Evolutionary conservation across 2,113 vertebrate species (phyloP), one percentile per base, ranked within the genome.

Genomic region (Mastomys natalensis): DNA sequence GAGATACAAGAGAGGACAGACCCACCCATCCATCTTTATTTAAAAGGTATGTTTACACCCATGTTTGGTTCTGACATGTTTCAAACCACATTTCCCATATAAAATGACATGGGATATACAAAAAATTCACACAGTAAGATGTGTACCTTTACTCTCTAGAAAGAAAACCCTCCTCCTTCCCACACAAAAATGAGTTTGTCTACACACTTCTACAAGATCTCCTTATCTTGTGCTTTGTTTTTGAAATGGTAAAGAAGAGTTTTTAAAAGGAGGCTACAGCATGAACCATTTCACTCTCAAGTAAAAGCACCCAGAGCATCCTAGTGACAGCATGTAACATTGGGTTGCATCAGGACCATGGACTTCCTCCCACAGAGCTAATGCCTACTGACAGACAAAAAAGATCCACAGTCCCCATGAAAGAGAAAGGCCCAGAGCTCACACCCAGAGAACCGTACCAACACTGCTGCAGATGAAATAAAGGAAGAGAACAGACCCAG

Each of bases 71-170:
- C 15, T 43, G 43, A n/a, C 21, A 55, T 51, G 34, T 81, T 92
- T 96, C 62, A 87, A 88, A 91, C 70, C 29, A 89, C 10, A 22
- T 21, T 89, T 94, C 51, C 86, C 84, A 12, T 60, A 90, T 8
- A 43, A 19, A 24, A 90, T 77, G 87, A 94, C 43, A 92, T 55
- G 31, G 2, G 10, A 55, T 94, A 40, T 77, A 48, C 19, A 94
- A 45, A 78, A 70, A 78, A 68, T 31, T 89, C 58, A 58, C 7
- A n/a, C 26, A 89, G 58, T 64, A 85, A 45, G 12, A 68, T 2
- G 16, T 16, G 21, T 40, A 51, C 90, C 43, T 95, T 94, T 40
- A 78, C 40, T 90, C 24, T 84, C 73, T 58, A 92, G n/a, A 51
- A 84, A 53, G 74, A 66, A 84, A 43, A 37, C 17, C 45, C 73